These are phyloP conservation scores for Nansenia antarctica DNA, from an alignment of 2,113 vertebrate genomes.

Conservation along the genomic window DNA sequence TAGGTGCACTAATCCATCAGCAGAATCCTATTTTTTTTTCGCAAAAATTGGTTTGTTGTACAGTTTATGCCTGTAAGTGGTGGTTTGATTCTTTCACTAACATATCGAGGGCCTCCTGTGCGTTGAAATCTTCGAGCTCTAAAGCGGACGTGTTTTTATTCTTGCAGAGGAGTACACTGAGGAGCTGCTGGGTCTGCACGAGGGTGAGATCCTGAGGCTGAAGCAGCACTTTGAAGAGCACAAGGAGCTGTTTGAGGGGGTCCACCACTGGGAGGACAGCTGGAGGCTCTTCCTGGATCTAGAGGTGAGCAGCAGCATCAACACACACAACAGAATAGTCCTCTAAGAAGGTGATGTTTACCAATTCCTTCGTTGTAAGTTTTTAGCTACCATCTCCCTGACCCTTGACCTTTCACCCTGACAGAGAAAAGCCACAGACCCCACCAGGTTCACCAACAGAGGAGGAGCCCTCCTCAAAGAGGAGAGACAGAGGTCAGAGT, in stretches of 20 bases:
- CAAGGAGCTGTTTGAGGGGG: conserved; percentile 84
- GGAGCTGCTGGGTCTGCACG: conserved; percentile 79
- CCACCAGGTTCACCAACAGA: conserved; percentile 85
- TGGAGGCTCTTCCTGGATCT: conserved; percentile 89
- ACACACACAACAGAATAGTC: no score
- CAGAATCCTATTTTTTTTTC: no score
- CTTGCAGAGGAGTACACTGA: conserved; percentile 83
- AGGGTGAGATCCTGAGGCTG: conserved; percentile 79
- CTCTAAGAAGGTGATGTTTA: no score
- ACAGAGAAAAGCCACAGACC: conserved; percentile 85
- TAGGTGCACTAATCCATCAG: neutral
- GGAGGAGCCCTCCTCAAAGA: conserved; percentile 94
- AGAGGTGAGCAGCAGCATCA: conserved; percentile 77
- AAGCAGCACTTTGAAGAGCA: conserved; percentile 81
- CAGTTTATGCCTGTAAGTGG: no score
- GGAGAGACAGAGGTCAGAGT: conserved; percentile 87
- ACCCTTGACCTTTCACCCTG: no score
- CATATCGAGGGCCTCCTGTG: no score
- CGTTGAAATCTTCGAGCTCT: no score
- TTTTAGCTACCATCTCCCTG: no score
- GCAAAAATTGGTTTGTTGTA: no score
- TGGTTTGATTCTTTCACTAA: no score
- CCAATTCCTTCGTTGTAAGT: no score
- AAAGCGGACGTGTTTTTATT: neutral
- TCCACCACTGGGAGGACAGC: conserved; percentile 91